These are phyloP conservation scores for Cryptocheilus praepositus DNA, from an alignment of 2,888 invertebrate species.

Conservation along the genomic window DNA sequence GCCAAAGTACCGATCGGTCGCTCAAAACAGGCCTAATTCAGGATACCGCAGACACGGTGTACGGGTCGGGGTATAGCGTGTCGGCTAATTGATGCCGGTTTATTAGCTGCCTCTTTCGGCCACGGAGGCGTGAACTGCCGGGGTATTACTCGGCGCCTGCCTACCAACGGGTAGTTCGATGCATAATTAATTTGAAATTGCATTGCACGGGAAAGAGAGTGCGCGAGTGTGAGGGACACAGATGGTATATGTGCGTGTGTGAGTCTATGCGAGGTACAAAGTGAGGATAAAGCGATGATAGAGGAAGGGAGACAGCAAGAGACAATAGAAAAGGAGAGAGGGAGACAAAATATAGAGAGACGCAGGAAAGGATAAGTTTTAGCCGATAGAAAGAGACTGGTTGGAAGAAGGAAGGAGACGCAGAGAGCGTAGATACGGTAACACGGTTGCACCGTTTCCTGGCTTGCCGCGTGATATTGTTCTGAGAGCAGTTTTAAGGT, in stretches of 20 bases:
- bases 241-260: not conserved
- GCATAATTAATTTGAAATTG: conserved; percentile 60
- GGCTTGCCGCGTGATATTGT: conserved; percentile 44
- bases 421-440: not conserved
- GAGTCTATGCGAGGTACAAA: not conserved
- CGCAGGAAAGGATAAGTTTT: conserved; percentile 7
- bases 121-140: conserved; percentile 59
- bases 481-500: conserved; percentile 44
- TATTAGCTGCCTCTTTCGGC: conserved; percentile 69
- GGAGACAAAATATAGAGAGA: not conserved
- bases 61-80: conserved; percentile 59
- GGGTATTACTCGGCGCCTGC: conserved; percentile 63
- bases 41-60: conserved; percentile 49
- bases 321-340: not conserved
- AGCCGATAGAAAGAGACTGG: conserved; percentile 11
- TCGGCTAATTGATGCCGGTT: conserved; percentile 69
- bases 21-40: conserved; percentile 38
- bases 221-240: not conserved
- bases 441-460: conserved; percentile 31
- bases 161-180: conserved; percentile 46
- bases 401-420: not conserved
- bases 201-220: conserved; percentile 24
- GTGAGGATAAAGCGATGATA: not conserved
- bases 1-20: not conserved
- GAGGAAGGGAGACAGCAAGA: too few species aligned